A percentile compares a stretch with the other conserved stretches of the same genome.
These are phyloP conservation scores for Eupleurogrammus muticus DNA, from an alignment of 2,797 vertebrate species.

Conservation along the genomic window DNA sequence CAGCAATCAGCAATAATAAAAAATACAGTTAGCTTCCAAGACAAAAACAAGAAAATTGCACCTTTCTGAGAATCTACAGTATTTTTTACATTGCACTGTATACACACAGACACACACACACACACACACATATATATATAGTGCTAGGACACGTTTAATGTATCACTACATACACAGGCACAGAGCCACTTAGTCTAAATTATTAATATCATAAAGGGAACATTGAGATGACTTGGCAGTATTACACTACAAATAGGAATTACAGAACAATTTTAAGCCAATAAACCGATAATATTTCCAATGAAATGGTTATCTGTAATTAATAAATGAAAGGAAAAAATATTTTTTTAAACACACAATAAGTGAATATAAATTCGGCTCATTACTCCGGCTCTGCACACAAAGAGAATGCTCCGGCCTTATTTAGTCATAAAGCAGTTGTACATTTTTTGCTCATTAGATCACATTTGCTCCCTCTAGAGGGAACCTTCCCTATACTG, in stretches of 20 bases:
- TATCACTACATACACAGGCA: constrained; percentile 29
- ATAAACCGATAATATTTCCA: constrained; percentile 11
- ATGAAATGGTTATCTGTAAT: constrained; percentile 1
- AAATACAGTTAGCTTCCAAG: constrained; percentile 51
- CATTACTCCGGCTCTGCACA: constrained; percentile 27
- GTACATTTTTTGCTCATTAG: constrained; percentile 11
- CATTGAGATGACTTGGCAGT: constrained; percentile 28
- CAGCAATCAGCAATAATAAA: constrained; percentile 68
- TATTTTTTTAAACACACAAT: constrained; percentile 1
- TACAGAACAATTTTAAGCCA: constrained; percentile 23
- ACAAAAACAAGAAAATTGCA: constrained; percentile 59
- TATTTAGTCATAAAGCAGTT: constrained; percentile 18
- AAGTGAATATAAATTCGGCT: constrained; percentile 21
- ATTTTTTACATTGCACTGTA: constrained; percentile 35
- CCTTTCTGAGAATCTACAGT: constrained; percentile 37
- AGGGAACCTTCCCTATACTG: constrained; percentile 3
- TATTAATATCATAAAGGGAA: constrained; percentile 25
- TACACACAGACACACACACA: constrained; percentile 12
- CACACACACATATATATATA: neutral
- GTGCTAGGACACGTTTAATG: constrained; percentile 32
- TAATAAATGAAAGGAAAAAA: neutral
- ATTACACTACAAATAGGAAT: constrained; percentile 19
- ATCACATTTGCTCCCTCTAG: constrained; percentile 13
- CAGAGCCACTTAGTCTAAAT: constrained; percentile 37
- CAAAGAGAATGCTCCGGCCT: constrained; percentile 12